Evolutionary conservation across 2,888 invertebrate species (phyloP).

Genomic region (Girardia tigrina): DNA sequence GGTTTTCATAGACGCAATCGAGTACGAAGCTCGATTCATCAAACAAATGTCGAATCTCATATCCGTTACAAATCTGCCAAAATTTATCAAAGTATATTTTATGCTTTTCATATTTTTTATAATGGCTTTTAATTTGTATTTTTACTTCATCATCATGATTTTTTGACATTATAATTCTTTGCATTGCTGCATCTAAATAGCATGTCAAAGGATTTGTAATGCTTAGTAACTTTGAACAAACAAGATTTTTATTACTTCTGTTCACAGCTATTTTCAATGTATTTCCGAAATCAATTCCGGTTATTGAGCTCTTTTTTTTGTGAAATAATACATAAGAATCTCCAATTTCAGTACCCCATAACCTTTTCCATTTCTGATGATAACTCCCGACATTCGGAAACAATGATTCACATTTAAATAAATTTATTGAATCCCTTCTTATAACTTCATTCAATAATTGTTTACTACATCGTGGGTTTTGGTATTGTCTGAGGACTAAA

Average conservation of each 20-base stretch:
- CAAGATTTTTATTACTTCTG: too few species aligned
- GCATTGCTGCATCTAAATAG: background rate
- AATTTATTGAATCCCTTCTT: background rate
- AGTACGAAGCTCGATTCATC: background rate
- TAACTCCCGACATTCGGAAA: background rate
- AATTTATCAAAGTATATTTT: background rate
- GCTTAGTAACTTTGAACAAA: background rate
- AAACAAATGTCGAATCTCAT: background rate
- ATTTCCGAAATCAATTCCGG: too few species aligned
- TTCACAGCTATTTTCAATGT: too few species aligned
- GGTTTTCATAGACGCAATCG: background rate
- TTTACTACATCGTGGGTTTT: background rate
- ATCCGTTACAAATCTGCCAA: background rate
- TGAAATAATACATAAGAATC: background rate
- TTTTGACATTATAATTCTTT: background rate
- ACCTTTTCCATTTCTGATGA: background rate
- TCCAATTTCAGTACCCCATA: background rate
- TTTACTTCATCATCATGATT: background rate
- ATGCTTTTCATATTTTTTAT: background rate
- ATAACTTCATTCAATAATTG: background rate
- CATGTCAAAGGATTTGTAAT: background rate
- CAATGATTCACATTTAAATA: background rate
- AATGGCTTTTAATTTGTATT: background rate
- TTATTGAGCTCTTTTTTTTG: too few species aligned
- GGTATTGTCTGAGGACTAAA: too few species aligned